These are phyloP conservation scores for Semaprochilodus insignis DNA, from an alignment of 2,797 vertebrate genomes.

Conservation along the genomic window DNA sequence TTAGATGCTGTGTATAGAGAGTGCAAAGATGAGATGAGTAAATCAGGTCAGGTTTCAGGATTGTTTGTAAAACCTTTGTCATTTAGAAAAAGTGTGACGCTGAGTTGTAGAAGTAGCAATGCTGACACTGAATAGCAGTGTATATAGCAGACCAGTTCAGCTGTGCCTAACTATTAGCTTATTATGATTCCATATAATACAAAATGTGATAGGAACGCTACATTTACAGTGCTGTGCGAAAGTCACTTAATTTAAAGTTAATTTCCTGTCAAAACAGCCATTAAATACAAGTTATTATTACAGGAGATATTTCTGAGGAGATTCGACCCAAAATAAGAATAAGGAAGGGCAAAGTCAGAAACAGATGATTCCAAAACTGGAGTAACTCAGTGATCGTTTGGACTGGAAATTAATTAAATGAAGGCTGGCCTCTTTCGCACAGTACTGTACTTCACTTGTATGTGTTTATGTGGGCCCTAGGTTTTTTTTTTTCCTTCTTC, in stretches of 20 bases:
- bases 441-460: neutral
- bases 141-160: neutral
- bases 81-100: neutral
- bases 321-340: too few relatives aligned
- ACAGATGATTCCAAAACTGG: too few relatives aligned
- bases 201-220: neutral
- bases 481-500: neutral
- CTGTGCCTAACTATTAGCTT: neutral
- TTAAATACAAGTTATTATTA: too few relatives aligned
- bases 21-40: neutral
- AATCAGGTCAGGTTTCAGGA: neutral
- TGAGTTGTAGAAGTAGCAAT: neutral
- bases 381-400: too few relatives aligned
- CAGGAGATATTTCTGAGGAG: too few relatives aligned
- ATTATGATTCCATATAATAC: neutral
- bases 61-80: slow-evolving; percentile 10
- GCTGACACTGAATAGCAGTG: neutral
- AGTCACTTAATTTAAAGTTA: too few relatives aligned
- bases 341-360: too few relatives aligned
- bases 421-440: too few relatives aligned
- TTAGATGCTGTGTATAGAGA: neutral
- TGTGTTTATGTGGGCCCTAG: neutral
- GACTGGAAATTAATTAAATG: too few relatives aligned
- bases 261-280: too few relatives aligned
- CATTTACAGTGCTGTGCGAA: neutral